Conservation (phyloP, 2,113 vertebrate genomes). For the Holacanthus passer region DNA sequence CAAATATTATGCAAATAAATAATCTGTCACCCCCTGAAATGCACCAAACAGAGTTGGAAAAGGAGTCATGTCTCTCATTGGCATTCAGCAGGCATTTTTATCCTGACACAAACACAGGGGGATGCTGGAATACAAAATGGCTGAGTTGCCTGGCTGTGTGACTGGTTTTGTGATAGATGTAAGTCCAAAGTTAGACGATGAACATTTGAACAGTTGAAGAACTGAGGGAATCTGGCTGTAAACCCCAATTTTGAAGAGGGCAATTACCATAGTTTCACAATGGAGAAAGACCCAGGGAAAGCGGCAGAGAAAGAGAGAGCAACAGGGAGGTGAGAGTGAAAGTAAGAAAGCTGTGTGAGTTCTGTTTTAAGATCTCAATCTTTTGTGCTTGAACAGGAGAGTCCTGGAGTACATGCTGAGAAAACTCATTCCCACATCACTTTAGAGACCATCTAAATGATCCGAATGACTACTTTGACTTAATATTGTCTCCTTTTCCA, state of each 20-base stretch:
- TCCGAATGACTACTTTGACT: constrained; percentile 37
- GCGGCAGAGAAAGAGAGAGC: constrained; percentile 14
- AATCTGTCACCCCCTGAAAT: constrained; percentile 46
- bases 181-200: constrained; percentile 52
- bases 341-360: constrained; percentile 36
- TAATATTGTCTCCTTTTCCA: constrained; percentile 26
- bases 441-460: constrained; percentile 40
- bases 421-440: constrained; percentile 50
- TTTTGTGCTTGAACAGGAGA: constrained; percentile 39
- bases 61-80: constrained; percentile 54
- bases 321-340: constrained; percentile 33
- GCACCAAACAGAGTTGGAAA: constrained; percentile 35
- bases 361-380: constrained; percentile 45
- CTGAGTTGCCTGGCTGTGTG: constrained; percentile 53
- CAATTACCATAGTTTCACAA: constrained; percentile 60
- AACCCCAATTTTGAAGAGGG: constrained; percentile 55
- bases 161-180: constrained; percentile 56
- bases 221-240: constrained; percentile 41
- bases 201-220: constrained; percentile 51
- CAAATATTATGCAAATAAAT: constrained; percentile 49
- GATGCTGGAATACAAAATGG: constrained; percentile 61
- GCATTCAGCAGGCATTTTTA: constrained; percentile 53
- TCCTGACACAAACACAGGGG: constrained; percentile 58
- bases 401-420: constrained; percentile 32
- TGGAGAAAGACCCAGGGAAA: constrained; percentile 29